Evolutionary conservation across 2,888 invertebrate genomes (phyloP).

Genomic region (Trisateles emortualis): DNA sequence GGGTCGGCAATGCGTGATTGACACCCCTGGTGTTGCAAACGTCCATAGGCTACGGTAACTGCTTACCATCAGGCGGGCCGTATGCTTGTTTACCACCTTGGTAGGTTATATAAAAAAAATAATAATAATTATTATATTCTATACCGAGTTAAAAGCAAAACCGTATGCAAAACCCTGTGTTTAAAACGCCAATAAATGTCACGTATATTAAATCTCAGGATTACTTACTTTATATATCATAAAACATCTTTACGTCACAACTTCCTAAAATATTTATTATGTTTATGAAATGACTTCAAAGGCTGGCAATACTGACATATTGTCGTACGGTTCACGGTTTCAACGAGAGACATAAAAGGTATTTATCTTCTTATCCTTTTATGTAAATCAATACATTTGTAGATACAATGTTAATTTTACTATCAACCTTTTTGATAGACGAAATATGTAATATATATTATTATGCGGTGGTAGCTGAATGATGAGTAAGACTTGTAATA

Average conservation of each 20-base stretch:
- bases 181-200: not conserved
- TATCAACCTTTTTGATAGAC: not conserved
- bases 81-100: too few relatives aligned
- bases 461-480: too few relatives aligned
- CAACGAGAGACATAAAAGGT: not conserved
- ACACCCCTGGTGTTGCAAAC: too few relatives aligned
- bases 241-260: conserved; percentile 4
- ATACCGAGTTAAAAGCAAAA: too few relatives aligned
- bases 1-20: too few relatives aligned
- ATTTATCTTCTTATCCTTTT: conserved; percentile 6
- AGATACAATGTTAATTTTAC: not conserved
- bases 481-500: too few relatives aligned
- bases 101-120: too few relatives aligned
- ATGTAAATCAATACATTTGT: not conserved
- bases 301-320: not conserved
- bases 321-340: not conserved
- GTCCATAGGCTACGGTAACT: too few relatives aligned
- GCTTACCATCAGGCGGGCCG: too few relatives aligned
- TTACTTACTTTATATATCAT: conserved; percentile 12
- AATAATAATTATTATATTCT: too few relatives aligned
- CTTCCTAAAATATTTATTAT: conserved; percentile 5
- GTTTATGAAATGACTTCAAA: conserved; percentile 3
- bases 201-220: conserved; percentile 9
- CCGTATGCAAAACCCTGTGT: not conserved
- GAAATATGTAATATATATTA: too few relatives aligned